These are phyloP conservation scores for Lepidochrysops patricia DNA, from an alignment of 2,888 invertebrate species.

Conservation along the genomic window DNA sequence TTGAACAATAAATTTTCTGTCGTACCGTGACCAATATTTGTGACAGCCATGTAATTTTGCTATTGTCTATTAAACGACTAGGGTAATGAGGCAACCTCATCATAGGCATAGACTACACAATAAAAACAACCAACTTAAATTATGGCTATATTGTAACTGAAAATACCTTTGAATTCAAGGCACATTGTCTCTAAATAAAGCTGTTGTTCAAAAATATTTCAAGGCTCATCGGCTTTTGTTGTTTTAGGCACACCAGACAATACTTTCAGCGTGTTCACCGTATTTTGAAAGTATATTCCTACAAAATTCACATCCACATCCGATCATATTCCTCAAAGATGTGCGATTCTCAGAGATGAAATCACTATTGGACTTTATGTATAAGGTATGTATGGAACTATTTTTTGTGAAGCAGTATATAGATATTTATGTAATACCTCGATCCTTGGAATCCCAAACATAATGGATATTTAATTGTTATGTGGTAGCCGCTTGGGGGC, in stretches of 20 bases:
- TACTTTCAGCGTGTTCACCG: slow-evolving; percentile 94
- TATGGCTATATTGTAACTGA: slow-evolving; percentile 34
- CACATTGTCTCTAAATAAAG: slow-evolving; percentile 38
- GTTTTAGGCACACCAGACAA: slow-evolving; percentile 91
- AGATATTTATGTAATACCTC: too few relatives aligned
- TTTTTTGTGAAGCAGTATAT: neutral
- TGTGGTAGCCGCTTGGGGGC: too few relatives aligned
- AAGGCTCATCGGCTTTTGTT: slow-evolving; percentile 27
- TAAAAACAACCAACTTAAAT: neutral
- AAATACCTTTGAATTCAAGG: slow-evolving; percentile 47
- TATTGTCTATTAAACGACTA: slow-evolving; percentile 5
- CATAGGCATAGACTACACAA: neutral
- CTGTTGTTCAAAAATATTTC: slow-evolving; percentile 20
- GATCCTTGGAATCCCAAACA: too few relatives aligned
- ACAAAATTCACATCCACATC: slow-evolving; percentile 91
- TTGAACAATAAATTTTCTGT: neutral
- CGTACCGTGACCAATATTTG: neutral
- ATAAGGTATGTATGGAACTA: slow-evolving; percentile 76
- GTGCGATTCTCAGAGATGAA: slow-evolving; percentile 92
- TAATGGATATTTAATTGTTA: too few relatives aligned
- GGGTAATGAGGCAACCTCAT: neutral
- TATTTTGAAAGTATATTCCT: slow-evolving; percentile 94
- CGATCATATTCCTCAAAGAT: slow-evolving; percentile 94
- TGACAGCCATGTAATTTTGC: slow-evolving; percentile 5
- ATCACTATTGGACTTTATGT: slow-evolving; percentile 93